Conservation (phyloP, 2,797 vertebrate species). For the Neosalanx taihuensis region DNA sequence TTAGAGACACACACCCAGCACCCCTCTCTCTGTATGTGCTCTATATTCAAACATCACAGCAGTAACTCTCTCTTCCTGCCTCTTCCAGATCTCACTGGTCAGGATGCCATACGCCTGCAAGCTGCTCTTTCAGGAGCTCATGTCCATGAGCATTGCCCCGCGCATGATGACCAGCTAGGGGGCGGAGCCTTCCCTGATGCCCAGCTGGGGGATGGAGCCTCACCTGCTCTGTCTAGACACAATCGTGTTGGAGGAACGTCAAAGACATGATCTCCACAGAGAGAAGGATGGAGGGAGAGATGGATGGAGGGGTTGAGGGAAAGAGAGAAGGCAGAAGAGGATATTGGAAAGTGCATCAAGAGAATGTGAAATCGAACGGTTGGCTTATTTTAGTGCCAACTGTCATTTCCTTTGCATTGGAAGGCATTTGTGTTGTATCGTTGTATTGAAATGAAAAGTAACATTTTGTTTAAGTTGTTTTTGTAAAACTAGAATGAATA, state of each 20-base stretch:
- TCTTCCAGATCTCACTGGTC: conserved; percentile 90
- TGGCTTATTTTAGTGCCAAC: neutral
- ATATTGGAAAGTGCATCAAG: neutral
- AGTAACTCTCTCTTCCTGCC: neutral
- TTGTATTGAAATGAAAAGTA: conserved; percentile 29
- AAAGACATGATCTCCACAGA: neutral
- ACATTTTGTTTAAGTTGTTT: conserved; percentile 21
- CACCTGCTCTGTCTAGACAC: conserved; percentile 70
- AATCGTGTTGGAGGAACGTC: neutral
- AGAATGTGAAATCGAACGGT: conserved; percentile 7
- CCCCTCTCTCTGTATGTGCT: too few species aligned
- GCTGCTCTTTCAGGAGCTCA: conserved; percentile 95
- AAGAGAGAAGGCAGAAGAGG: neutral
- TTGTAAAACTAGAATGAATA: conserved; percentile 61
- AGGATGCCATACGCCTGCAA: conserved; percentile 98
- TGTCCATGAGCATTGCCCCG: conserved; percentile 99
- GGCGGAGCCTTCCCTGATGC: conserved; percentile 82
- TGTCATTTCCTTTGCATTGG: conserved; percentile 2
- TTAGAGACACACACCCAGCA: too few species aligned
- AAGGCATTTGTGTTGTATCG: conserved; percentile 10
- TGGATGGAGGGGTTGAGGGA: too few species aligned
- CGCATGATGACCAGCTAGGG: conserved; percentile 92
- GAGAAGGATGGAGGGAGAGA: neutral
- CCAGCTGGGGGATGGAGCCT: conserved; percentile 60
- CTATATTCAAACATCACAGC: neutral